These are phyloP conservation scores for Pherbina coryleti DNA, from an alignment of 2,888 invertebrate genomes.

Conservation along the genomic window DNA sequence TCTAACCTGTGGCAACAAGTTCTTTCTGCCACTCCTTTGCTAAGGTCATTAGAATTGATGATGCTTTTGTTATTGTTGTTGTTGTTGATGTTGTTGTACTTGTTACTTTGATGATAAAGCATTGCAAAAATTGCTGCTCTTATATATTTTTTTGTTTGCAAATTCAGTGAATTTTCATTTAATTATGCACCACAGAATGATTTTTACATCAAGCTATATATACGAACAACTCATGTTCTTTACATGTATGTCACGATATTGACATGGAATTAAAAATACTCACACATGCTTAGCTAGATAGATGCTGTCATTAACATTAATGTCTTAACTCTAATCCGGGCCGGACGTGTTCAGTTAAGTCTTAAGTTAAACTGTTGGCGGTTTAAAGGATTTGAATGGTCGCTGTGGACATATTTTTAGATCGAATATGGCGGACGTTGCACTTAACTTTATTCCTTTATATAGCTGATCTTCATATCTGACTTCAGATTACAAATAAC, in stretches of 20 bases:
- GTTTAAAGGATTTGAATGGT: too few species aligned
- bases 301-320: neutral
- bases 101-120: neutral
- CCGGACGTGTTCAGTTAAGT: too few species aligned
- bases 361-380: too few species aligned
- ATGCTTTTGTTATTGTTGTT: neutral
- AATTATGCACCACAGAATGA: conserved; percentile 14
- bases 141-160: neutral
- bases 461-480: too few species aligned
- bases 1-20: too few species aligned
- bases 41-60: neutral
- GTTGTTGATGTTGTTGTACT: neutral
- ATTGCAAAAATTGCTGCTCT: neutral
- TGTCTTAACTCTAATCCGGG: too few species aligned
- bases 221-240: neutral
- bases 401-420: too few species aligned
- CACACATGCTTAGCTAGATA: neutral
- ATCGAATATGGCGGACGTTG: too few species aligned
- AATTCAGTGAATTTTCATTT: conserved; percentile 26
- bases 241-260: neutral
- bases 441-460: too few species aligned
- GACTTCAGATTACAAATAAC: too few species aligned
- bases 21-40: too few species aligned
- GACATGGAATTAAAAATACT: neutral
- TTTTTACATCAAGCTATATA: neutral